Base-by-base conservation (phyloP, 1,140 invertebrate genomes). In the Drosophila malerkotliana region DNA sequence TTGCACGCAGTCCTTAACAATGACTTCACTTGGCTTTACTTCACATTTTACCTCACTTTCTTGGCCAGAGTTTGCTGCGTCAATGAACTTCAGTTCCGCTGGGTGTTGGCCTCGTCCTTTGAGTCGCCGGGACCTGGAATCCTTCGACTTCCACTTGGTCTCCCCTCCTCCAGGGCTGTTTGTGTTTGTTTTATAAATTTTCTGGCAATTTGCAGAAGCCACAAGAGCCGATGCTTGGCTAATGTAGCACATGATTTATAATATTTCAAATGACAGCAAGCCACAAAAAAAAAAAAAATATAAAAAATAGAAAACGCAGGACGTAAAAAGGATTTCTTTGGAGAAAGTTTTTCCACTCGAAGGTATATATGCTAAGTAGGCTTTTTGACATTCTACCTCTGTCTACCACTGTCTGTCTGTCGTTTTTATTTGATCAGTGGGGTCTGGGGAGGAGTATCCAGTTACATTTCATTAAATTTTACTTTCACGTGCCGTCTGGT, bases 391-490 rank as follows among this genome's bases (percentile, higher is more conserved):
- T 88, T 87, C 82, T 72, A 87, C 83, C 82, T 64, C 76, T 75
- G 71, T 41, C 64, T 49, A 18, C 28, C 47, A 32, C 41, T 58
- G 15, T 61, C 34, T 58, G 32, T 47, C 63, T 60, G 69, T 51
- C 59, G 28, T 26, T 30, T 51, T 15, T 37, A 14, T 32, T 47
- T 24, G 37, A 8, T 54, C 41, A 26, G 15, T 34, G 49, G 9
- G 12, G 9, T 18, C 2, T 34, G 49, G 9, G 12, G n/a, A 12
- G 4, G 7, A 14, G 76, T 83, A 78, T 88, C 82, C 83, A 88
- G 83, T 88, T 88, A 88, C 83, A 88, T 88, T 88, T 88, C 83
- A 88, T 88, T 88, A 88, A 88, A 89, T 88, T 87, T 88, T 88
- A 87, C 88, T 88, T 87, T 79, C 83, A 73, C 76, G 79, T 83